Evolutionary conservation across 2,113 vertebrate genomes (phyloP), one percentile per base, ranked within the genome.

Genomic region (Lamprologus ornatipinnis): DNA sequence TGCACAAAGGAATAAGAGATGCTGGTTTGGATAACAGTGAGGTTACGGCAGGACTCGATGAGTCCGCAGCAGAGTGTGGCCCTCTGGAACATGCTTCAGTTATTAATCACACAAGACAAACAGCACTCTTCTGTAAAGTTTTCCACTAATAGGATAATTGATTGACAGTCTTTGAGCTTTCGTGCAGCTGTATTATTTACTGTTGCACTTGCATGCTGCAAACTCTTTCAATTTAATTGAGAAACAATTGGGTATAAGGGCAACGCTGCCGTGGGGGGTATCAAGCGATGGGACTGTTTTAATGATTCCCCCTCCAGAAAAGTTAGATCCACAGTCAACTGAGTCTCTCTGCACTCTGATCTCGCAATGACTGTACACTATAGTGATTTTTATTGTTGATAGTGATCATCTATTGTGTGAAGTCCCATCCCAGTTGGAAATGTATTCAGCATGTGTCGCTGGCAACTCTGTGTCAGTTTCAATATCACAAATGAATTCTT

Each of bases 1-100:
- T 92, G 92, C 89, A 94, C 90, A 91, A 93, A 94, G 91, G 89
- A 93, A 95, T 92, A 93, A 91, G 81, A 94, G 88, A 95, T 88
- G 86, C 84, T 87, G 81, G 42, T 90, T 89, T 85, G 87, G 82
- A 70, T 79, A 87, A 78, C 57, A 68, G 81, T 35, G 85, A 83
- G 85, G 90, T 89, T 91, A 90, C 9, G 5, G 42, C 40, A 82
- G 87, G 80, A 75, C 80, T 37, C 6, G 54, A 83, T 85, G 81
- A 83, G 73, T 53, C 84, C 6, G 6, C 60, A 14, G 31, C 80
- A 88, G 75, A 87, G 33, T 54, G 57, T 19, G 86, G 89, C 90
- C 89, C 68, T 81, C 68, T 85, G 84, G 88, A 88, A 88, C 81
- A 35, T 3, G 28, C 73, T 84, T 45, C 82, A 88, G 83, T 85